These are phyloP conservation scores for Calliphora vicina DNA, from an alignment of 1,140 invertebrate genomes.

Conservation along the genomic window DNA sequence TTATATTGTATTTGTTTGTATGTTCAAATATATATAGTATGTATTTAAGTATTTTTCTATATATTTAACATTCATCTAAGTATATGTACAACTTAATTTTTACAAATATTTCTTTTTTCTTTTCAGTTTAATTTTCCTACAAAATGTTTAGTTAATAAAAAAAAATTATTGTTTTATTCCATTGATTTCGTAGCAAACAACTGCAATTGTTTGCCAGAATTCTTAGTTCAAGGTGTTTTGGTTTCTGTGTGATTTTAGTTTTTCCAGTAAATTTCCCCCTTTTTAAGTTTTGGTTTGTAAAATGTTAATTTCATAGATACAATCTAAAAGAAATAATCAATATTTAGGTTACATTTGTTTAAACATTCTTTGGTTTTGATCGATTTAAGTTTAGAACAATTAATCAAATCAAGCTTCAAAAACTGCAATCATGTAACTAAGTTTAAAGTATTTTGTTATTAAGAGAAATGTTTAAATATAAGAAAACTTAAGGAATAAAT, in stretches of 20 bases:
- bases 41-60: neutral
- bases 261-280: neutral
- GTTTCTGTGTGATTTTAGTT: neutral
- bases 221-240: neutral
- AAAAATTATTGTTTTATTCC: conserved; percentile 38
- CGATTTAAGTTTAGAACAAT: too few species aligned
- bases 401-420: too few species aligned
- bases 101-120: neutral
- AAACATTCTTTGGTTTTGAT: too few species aligned
- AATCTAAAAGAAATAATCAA: too few species aligned
- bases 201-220: neutral
- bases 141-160: conserved; percentile 14
- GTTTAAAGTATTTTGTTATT: too few species aligned
- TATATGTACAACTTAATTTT: neutral
- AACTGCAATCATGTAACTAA: too few species aligned
- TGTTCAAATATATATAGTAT: neutral
- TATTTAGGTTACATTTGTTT: too few species aligned
- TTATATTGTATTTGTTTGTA: too few species aligned
- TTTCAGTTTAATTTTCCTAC: conserved; percentile 3
- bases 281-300: neutral
- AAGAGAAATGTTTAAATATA: too few species aligned
- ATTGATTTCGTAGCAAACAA: neutral
- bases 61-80: neutral
- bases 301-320: too few species aligned
- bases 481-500: too few species aligned